Evolutionary conservation across 1,140 invertebrate species (phyloP).

Genomic region (Drosophila oshimai): DNA sequence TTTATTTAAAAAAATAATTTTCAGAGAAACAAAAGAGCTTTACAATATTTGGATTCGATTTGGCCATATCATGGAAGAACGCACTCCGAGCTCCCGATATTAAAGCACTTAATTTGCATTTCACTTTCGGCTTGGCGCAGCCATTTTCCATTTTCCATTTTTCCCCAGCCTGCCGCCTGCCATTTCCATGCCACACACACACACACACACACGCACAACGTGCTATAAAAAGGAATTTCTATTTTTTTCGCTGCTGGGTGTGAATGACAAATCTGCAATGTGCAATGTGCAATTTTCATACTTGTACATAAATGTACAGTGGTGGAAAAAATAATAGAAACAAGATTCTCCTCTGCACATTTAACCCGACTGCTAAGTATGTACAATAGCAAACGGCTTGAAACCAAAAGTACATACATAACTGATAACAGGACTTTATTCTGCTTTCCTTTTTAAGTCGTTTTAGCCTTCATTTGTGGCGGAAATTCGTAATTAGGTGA

Average conservation of each 20-base stretch:
- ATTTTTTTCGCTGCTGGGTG: slow-evolving; percentile 23
- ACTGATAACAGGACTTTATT: too few relatives aligned
- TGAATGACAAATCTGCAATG: slow-evolving; percentile 52
- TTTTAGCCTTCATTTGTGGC: too few relatives aligned
- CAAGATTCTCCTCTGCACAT: too few relatives aligned
- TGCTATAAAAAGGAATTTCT: slow-evolving; percentile 17
- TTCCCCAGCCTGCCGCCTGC: not conserved
- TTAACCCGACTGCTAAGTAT: too few relatives aligned
- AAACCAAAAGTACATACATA: too few relatives aligned
- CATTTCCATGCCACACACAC: slow-evolving; percentile 34
- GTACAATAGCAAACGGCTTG: too few relatives aligned
- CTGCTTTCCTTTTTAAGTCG: too few relatives aligned
- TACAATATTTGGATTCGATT: too few relatives aligned
- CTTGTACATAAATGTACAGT: not conserved
- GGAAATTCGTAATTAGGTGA: too few relatives aligned
- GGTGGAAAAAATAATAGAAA: too few relatives aligned
- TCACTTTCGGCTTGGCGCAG: slow-evolving; percentile 21
- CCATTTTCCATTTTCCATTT: slow-evolving; percentile 1
- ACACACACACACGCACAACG: slow-evolving; percentile 3
- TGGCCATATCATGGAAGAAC: slow-evolving; percentile 26
- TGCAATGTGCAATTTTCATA: slow-evolving; percentile 37
- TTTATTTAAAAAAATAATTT: too few relatives aligned
- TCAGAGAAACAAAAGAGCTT: too few relatives aligned
- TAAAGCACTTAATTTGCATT: slow-evolving; percentile 44
- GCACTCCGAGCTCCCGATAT: slow-evolving; percentile 21